These are phyloP conservation scores for Danio jaintianensis DNA, from an alignment of 2,797 vertebrate genomes.

Conservation along the genomic window DNA sequence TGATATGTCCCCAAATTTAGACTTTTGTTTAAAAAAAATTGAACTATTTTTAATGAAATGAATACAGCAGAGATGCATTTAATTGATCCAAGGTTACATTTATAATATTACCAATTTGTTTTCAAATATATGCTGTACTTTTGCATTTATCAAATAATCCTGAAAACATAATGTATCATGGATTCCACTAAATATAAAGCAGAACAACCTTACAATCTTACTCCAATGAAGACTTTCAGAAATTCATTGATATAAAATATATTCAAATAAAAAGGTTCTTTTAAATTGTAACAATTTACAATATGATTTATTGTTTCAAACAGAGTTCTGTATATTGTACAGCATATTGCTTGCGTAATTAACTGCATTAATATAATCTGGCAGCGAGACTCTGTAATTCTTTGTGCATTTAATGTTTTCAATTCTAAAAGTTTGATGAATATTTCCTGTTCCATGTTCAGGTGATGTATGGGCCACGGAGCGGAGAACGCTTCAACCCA, in stretches of 20 bases:
- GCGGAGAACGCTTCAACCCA: slow-evolving; percentile 80
- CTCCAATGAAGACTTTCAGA: no score
- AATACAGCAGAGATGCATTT: not conserved
- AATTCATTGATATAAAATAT: no score
- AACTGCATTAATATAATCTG: not conserved
- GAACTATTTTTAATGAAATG: no score
- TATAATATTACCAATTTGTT: no score
- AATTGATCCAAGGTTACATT: not conserved
- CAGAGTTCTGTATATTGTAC: no score
- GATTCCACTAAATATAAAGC: not conserved
- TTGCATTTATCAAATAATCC: no score
- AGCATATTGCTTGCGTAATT: not conserved
- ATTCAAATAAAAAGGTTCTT: no score
- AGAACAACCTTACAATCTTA: no score
- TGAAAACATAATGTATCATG: no score
- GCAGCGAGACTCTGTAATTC: no score
- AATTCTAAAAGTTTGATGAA: not conserved
- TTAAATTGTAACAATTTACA: not conserved
- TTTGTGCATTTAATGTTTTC: not conserved
- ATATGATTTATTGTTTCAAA: no score
- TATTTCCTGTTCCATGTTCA: slow-evolving; percentile 60
- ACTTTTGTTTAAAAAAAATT: not conserved
- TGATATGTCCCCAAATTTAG: not conserved
- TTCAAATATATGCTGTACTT: not conserved
- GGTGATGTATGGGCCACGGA: slow-evolving; percentile 83